phyloP scores from a whole-genome alignment of 1,140 invertebrate species.

The Belonocnema kinseyi region DNA sequence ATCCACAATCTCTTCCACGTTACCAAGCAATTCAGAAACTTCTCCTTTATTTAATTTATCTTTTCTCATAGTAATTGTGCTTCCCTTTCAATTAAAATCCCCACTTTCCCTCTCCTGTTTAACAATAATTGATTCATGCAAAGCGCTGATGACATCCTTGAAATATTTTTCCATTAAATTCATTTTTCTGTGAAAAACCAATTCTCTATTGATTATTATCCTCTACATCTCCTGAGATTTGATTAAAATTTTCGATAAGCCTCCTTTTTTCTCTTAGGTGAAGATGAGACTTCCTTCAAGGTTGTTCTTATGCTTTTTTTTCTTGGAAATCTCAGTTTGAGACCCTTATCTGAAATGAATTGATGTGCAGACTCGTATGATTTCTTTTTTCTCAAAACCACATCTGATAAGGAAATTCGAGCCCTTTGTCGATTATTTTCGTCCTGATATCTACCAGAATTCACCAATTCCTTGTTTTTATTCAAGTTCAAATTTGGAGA shows the following conservation, averaged over 20 bases:
- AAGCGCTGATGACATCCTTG: neutral
- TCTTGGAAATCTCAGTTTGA: constrained; percentile 3
- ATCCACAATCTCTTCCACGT: neutral
- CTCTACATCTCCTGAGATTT: neutral
- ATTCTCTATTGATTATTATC: neutral
- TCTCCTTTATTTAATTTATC: neutral
- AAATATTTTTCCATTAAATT: too few species aligned
- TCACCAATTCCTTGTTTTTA: too few species aligned
- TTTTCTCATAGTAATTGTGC: neutral
- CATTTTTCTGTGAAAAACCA: neutral
- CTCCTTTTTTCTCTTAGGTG: neutral
- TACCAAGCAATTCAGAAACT: neutral
- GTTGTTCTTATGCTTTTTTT: neutral
- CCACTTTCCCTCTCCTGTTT: neutral
- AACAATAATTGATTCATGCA: neutral
- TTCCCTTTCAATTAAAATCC: neutral
- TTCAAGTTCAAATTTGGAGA: too few species aligned
- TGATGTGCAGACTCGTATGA: constrained; percentile 12
- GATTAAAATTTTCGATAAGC: constrained; percentile 8
- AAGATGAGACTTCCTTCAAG: neutral
- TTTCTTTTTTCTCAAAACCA: constrained; percentile 6
- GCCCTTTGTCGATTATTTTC: too few species aligned
- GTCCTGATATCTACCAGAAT: too few species aligned
- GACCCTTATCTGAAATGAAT: constrained; percentile 17
- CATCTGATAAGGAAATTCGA: neutral